Evolutionary conservation across 2,797 vertebrate genomes (phyloP).

Genomic region (Microctenopoma stevenorrisi): DNA sequence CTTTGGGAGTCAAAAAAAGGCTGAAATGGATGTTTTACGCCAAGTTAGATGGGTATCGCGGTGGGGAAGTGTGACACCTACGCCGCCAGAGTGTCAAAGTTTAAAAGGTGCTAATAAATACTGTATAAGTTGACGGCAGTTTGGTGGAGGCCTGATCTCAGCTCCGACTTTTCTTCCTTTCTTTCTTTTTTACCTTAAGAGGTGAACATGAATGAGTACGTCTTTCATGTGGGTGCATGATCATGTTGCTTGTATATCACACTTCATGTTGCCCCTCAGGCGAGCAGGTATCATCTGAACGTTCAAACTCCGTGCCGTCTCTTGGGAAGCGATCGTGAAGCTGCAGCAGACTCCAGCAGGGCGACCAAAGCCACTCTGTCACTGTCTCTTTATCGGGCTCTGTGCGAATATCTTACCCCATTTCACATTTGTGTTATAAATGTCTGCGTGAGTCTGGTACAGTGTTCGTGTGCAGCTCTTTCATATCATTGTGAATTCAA

Average conservation of each 20-base stretch:
- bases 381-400: slow-evolving; percentile 47
- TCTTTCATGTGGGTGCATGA: slow-evolving; percentile 21
- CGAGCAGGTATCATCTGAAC: slow-evolving; percentile 13
- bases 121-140: slow-evolving; percentile 19
- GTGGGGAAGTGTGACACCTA: slow-evolving; percentile 11
- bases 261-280: slow-evolving; percentile 20
- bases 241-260: slow-evolving; percentile 22
- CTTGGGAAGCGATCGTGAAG: slow-evolving; percentile 39
- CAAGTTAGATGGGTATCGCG: slow-evolving; percentile 21
- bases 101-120: slow-evolving; percentile 27
- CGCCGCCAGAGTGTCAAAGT: slow-evolving; percentile 27
- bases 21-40: slow-evolving; percentile 12
- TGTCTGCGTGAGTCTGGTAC: neutral
- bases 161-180: neutral
- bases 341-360: slow-evolving; percentile 20
- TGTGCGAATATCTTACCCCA: slow-evolving; percentile 31
- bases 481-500: neutral
- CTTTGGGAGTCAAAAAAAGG: slow-evolving; percentile 14
- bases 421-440: neutral
- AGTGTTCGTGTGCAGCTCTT: neutral
- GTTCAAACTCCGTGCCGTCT: slow-evolving; percentile 20
- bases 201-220: neutral
- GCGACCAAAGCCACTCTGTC: slow-evolving; percentile 40
- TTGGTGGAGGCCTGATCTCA: slow-evolving; percentile 6
- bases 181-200: neutral